Percentiles rank a stretch among this genome's conserved stretches.
phyloP scores from a whole-genome alignment of 2,113 vertebrate species.

The Picathartes gymnocephalus region DNA sequence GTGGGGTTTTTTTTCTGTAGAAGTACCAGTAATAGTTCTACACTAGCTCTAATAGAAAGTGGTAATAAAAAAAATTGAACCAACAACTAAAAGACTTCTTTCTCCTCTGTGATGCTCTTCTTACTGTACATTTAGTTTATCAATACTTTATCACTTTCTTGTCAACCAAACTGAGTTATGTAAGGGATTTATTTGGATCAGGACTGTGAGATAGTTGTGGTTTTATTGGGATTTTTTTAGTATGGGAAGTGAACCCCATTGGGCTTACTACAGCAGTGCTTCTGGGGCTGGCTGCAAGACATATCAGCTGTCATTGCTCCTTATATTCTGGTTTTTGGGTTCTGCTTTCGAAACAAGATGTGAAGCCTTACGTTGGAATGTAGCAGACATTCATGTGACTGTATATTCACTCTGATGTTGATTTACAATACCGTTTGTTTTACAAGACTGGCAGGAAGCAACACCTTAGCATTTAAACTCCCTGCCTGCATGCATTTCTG shows the following conservation, averaged over 20 bases:
- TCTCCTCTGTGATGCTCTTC: background rate
- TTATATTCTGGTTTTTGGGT: background rate
- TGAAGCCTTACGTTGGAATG: background rate
- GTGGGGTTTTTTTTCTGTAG: background rate
- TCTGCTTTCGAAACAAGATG: background rate
- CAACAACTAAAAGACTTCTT: background rate
- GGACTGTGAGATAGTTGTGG: background rate
- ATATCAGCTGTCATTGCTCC: background rate
- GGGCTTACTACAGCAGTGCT: background rate
- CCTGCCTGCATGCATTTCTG: background rate
- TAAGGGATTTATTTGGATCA: background rate
- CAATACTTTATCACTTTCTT: background rate
- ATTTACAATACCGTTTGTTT: background rate
- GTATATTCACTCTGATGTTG: background rate
- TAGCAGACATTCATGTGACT: background rate
- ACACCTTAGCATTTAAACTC: background rate
- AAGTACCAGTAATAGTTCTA: background rate
- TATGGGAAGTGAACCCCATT: background rate
- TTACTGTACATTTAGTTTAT: background rate
- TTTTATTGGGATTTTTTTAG: background rate
- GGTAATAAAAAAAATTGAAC: accelerated
- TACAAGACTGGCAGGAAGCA: background rate
- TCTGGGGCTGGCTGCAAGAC: background rate
- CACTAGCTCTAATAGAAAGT: background rate
- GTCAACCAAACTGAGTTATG: background rate